Conservation (phyloP, 2,113 vertebrate species). For the Scortum barcoo region DNA sequence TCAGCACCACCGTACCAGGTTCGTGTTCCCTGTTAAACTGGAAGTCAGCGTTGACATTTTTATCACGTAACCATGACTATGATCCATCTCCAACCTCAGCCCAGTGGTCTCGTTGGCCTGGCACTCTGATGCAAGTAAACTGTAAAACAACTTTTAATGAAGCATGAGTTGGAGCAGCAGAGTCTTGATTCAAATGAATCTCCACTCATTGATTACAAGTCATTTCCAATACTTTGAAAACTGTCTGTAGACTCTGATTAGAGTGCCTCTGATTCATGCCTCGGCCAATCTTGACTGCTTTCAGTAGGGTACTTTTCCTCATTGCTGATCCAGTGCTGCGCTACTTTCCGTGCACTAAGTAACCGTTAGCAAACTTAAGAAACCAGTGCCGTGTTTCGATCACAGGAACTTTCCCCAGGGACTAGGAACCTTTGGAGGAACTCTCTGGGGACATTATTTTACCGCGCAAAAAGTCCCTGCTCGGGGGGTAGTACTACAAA, state of each 20-base stretch:
- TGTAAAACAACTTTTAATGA: conserved; percentile 6
- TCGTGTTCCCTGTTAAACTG: neutral
- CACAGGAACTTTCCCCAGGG: no score
- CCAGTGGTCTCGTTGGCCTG: neutral
- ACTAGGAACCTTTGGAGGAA: no score
- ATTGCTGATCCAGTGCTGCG: neutral
- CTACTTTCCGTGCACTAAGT: no score
- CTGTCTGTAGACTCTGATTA: no score
- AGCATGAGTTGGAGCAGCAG: no score
- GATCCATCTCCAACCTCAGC: neutral
- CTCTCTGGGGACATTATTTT: no score
- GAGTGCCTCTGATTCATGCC: neutral
- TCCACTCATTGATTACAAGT: neutral
- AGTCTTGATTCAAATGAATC: neutral
- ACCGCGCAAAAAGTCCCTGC: no score
- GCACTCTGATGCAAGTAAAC: neutral
- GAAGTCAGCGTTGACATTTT: neutral
- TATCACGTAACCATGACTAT: neutral
- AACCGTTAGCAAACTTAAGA: neutral
- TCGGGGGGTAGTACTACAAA: no score
- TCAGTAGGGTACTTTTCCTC: neutral
- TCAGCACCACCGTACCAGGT: neutral
- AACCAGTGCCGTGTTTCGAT: no score
- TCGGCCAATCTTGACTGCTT: neutral
- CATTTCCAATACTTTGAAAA: neutral